Base-by-base conservation (phyloP, 92 coral and sea anemone species). In the Pocillopora meandrina region DNA sequence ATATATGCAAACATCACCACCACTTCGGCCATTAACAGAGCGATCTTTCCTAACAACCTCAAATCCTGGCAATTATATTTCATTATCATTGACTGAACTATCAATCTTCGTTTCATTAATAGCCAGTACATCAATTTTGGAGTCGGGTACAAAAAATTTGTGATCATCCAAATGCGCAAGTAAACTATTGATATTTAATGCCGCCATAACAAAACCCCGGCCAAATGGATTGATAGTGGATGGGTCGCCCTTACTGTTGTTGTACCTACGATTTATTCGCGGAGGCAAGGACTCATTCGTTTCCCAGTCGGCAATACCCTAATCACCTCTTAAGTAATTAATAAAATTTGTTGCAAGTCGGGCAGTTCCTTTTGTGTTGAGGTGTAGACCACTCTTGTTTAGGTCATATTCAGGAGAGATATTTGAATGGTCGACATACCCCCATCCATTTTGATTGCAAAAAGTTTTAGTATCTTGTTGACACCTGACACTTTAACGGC, bases 1-100 rank as follows among this genome's bases (percentile, higher is more conserved):
- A 71, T 79, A 79, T 4, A 79, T 60, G 42, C 84, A 79, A 56
- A 79, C 84, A n/a, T n/a, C n/a, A n/a, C n/a, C n/a, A n/a, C n/a
- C n/a, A n/a, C n/a, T n/a, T n/a, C 84, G 21, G 5, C 84, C 84
- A 64, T 64, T 64, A 2, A 64, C 69, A 2, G 2, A 2, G 7
- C 69, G 69, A 7, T 64, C 69, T 64, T 64, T 64, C 7, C 2
- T 64, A 64, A 64, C 7, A 2, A 64, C 7, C 7, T 2, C 7
- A 7, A 64, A 42, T 2, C 49, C 5, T 2, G 49, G 49, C 5
- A 42, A 2, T 2, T 42, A 42, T 2, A 42, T 5, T 42, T 42
- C 49, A 5, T 5, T 42, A 5, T 42, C 49, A 42, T 42, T 2
- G 5, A 42, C 49, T 2, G 49, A 2, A 2, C 5, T 42, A 42